Evolutionary conservation across 2,113 vertebrate species (phyloP), one percentile per base, ranked within the genome.

Genomic region (Hiodon alosoides): DNA sequence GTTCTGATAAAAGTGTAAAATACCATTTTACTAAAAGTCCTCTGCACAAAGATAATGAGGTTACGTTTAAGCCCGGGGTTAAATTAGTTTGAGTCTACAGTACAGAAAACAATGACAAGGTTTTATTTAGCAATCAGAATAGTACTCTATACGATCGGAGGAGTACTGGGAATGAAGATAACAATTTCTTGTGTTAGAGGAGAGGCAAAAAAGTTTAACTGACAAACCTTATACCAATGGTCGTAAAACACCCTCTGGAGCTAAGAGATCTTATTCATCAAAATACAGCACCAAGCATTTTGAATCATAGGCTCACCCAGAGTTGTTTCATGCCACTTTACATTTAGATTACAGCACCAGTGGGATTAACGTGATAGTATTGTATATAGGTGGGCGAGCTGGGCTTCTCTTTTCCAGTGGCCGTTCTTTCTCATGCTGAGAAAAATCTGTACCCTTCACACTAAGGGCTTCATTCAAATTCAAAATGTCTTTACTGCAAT

Each of bases 371-470:
- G 81, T 64, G 78, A 58, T 79, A 72, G 64, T 77, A 80, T 85
- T 81, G 64, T 77, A 80, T 85, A 80, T 78, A 81, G 80, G 76
- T 73, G 74, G 80, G 79, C 79, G 74, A 83, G 79, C 81, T 79
- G 62, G 75, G 67, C 69, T 16, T 64, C 61, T 64, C 61, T 62
- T 57, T 67, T 5, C 48, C 57, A 65, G 16, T 8, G 48, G 58
- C 47, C 52, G 9, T 51, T 13, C 50, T 61, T 51, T 13, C 50
- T 61, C 50, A 31, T 48, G 66, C 60, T 72, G 83, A 87, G 81
- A 83, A 83, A 69, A 67, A 73, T 57, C 48, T 73, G 70, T 71
- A 75, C 72, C 72, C 68, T 14, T 60, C 76, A 80, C 76, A 54
- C 69, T 52, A 71, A 76, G 72, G 58, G 69, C 48, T 66, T 77